phyloP scores from a whole-genome alignment of 2,113 vertebrate species.

The Formicarius rufipectus region DNA sequence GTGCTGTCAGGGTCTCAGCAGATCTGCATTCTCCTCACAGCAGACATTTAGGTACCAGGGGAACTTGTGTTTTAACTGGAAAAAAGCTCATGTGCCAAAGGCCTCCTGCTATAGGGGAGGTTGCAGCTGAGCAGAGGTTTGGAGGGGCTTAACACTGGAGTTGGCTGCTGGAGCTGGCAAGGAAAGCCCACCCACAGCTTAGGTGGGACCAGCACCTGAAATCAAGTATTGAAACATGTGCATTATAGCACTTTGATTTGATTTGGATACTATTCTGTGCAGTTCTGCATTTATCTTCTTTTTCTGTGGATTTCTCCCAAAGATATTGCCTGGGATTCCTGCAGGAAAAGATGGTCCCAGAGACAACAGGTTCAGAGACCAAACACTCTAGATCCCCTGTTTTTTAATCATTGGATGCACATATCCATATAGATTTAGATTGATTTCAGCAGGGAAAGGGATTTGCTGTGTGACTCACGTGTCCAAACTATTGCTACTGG shows the following conservation, averaged over 20 bases:
- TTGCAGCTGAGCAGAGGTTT: not conserved
- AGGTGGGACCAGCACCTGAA: not conserved
- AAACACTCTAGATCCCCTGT: not conserved
- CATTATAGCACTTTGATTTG: not conserved
- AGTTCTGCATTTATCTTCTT: not conserved
- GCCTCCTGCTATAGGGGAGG: not conserved
- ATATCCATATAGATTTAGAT: not conserved
- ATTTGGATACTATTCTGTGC: not conserved
- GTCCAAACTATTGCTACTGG: not conserved
- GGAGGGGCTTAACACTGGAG: not conserved
- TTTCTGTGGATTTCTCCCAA: not conserved
- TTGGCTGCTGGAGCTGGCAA: not conserved
- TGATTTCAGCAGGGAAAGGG: not conserved
- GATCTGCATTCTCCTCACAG: not conserved
- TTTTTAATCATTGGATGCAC: not conserved
- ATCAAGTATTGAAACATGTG: not conserved
- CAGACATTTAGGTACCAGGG: constrained; percentile 3
- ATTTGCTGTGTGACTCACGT: not conserved
- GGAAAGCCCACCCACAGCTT: not conserved
- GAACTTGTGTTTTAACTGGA: not conserved
- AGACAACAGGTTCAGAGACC: not conserved
- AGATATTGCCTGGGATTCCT: not conserved
- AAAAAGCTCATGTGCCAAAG: constrained; percentile 21
- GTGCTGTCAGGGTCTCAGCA: constrained; percentile 37
- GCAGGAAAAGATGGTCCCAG: not conserved